A percentile compares a stretch with the other conserved stretches of the same genome.
Evolutionary conservation across 1,140 invertebrate species (phyloP).

Genomic region (Copidosoma floridanum): DNA sequence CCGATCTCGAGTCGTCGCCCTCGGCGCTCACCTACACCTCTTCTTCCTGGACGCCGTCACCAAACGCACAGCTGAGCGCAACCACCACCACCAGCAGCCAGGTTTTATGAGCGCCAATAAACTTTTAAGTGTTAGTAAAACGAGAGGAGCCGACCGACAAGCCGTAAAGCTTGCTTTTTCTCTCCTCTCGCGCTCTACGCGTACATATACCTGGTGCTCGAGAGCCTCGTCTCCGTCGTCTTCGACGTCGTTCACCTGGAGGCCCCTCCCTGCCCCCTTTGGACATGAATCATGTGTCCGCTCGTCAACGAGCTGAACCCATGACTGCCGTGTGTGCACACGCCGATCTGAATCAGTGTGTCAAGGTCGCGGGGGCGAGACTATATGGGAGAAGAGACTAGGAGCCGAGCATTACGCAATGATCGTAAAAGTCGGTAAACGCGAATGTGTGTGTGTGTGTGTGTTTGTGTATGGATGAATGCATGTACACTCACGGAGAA

Average conservation of each 20-base stretch:
- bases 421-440: conserved; percentile 46
- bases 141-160: conserved; percentile 31
- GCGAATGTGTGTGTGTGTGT: too few relatives aligned
- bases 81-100: conserved; percentile 7
- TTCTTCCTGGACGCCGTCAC: conserved; percentile 31
- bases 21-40: background rate
- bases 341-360: conserved; percentile 48
- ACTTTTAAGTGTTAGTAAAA: conserved; percentile 58
- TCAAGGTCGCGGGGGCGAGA: conserved; percentile 46
- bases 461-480: too few relatives aligned
- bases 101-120: conserved; percentile 56
- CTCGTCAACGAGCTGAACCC: conserved; percentile 12
- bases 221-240: background rate
- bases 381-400: background rate
- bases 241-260: conserved; percentile 35
- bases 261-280: conserved; percentile 33
- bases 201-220: background rate
- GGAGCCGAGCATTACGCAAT: conserved; percentile 38
- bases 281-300: conserved; percentile 39
- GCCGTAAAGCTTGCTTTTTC: conserved; percentile 16
- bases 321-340: background rate
- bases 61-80: conserved; percentile 55
- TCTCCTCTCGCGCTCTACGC: conserved; percentile 25
- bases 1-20: conserved; percentile 15
- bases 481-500: background rate